Percentiles rank a stretch among this genome's conserved stretches.
Evolutionary conservation across 2,113 vertebrate genomes (phyloP).

Genomic region (Bos indicus): DNA sequence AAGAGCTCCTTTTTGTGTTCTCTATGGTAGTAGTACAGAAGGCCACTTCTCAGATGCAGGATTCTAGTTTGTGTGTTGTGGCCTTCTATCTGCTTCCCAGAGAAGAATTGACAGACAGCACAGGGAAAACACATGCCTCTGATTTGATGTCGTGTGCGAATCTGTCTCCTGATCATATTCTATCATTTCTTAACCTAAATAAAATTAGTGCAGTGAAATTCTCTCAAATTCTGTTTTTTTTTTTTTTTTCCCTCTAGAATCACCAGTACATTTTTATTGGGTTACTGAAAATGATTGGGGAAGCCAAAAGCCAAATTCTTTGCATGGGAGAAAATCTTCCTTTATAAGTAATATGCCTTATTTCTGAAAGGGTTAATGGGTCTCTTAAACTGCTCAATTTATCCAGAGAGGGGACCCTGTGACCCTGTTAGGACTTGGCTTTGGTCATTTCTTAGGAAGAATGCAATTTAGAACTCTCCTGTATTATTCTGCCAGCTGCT

Average conservation of each 20-base stretch:
- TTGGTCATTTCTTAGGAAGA: slow-evolving; percentile 47
- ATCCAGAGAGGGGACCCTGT: background rate
- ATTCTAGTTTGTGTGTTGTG: background rate
- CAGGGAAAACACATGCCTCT: background rate
- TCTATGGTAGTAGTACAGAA: background rate
- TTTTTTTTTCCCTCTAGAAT: background rate
- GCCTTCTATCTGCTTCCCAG: background rate
- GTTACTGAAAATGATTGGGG: slow-evolving; percentile 17
- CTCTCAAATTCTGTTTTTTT: background rate
- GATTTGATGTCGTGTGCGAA: background rate
- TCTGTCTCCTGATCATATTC: background rate
- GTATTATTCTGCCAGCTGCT: slow-evolving; percentile 39
- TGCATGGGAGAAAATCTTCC: background rate
- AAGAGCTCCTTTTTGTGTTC: background rate
- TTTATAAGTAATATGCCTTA: background rate
- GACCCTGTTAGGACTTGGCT: background rate
- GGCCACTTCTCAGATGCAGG: background rate
- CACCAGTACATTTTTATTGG: background rate
- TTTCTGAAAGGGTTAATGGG: slow-evolving; percentile 24
- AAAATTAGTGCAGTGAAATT: background rate
- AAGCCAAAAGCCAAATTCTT: background rate
- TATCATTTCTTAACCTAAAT: background rate
- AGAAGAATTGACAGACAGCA: background rate
- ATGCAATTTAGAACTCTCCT: slow-evolving; percentile 31
- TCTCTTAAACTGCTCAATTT: background rate